Base-by-base conservation (phyloP, 2,888 invertebrate genomes). In the Heteromurus nitidus region DNA sequence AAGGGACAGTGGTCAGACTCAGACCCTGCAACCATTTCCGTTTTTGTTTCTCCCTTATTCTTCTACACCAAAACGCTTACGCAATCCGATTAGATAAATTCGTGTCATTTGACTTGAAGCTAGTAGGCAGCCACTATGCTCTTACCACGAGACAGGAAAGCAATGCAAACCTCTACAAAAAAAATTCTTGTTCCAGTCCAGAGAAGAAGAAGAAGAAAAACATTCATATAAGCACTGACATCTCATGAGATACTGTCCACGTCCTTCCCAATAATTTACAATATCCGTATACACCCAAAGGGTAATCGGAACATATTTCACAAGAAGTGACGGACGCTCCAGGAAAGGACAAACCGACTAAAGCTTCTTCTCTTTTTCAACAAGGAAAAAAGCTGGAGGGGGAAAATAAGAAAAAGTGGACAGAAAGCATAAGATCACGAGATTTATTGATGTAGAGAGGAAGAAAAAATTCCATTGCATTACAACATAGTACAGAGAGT, bases 271-370 rank as follows among this genome's bases (percentile, higher is more conserved):
- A 55, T 47, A 64, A 80, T 80, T 80, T 80, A 80, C 80, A 80
- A 65, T 73, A 80, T 80, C 72, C 70, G 79, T 64, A 72, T 80
- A 55, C 72, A 65, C 64, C 60, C 62, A 53, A 42, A 80, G 72
- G 72, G 58, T 47, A 65, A n/a, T 24, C n/a, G 22, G 30, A 42
- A 65, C 65, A 79, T 79, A 80, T 72, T 53, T 80, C 73, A 73
- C 58, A 3, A 18, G 24, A 28, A 28, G 42, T 7, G 18, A 36
- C 65, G 22, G 3, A 50, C 18, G n/a, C n/a, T n/a, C n/a, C n/a
- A n/a, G n/a, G n/a, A n/a, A n/a, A n/a, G 50, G 50, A 50, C 18
- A 50, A 36, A 13, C 36, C 36, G 7, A 36, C 36, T 36, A n/a
- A n/a, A 47, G 47, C 47, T 11, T 16, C 47, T n/a, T 3, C 3